Evolutionary conservation across 2,888 invertebrate genomes (phyloP).

Genomic region (Dicycla oo): DNA sequence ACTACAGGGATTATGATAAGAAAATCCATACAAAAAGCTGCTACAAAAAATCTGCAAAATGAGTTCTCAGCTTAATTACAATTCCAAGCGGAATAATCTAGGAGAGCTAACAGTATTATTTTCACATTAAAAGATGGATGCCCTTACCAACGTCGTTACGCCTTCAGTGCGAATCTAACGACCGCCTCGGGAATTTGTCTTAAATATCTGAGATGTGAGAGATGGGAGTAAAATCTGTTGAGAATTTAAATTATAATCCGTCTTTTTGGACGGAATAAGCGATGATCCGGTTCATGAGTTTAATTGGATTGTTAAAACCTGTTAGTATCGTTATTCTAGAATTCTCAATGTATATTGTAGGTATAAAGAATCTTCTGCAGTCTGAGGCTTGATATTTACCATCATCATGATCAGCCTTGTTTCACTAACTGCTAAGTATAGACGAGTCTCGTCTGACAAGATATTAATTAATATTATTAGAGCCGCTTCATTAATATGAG

Average conservation of each 20-base stretch:
- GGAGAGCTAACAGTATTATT: conserved; percentile 22
- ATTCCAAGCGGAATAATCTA: conserved; percentile 1
- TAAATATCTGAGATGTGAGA: conserved; percentile 13
- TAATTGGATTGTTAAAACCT: conserved; percentile 1
- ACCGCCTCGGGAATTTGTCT: conserved; percentile 22
- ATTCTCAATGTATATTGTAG: not conserved
- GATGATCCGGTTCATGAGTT: conserved; percentile 13
- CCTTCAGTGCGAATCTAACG: conserved; percentile 13
- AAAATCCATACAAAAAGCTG: not conserved
- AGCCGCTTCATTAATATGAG: too few relatives aligned
- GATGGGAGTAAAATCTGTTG: conserved; percentile 7
- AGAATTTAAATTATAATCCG: conserved; percentile 40
- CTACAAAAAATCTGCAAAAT: not conserved
- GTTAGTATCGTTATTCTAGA: not conserved
- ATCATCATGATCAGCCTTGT: not conserved
- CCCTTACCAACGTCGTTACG: conserved; percentile 20
- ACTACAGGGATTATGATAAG: not conserved
- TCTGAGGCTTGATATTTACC: not conserved
- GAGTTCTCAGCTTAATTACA: conserved; percentile 2
- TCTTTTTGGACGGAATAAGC: conserved; percentile 8
- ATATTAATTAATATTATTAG: too few relatives aligned
- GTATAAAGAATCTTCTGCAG: not conserved
- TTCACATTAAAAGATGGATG: conserved; percentile 40
- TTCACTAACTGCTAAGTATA: too few relatives aligned
- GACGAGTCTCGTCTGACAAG: too few relatives aligned